Conservation (phyloP, 2,113 vertebrate genomes). For the Antigone vipio region DNA sequence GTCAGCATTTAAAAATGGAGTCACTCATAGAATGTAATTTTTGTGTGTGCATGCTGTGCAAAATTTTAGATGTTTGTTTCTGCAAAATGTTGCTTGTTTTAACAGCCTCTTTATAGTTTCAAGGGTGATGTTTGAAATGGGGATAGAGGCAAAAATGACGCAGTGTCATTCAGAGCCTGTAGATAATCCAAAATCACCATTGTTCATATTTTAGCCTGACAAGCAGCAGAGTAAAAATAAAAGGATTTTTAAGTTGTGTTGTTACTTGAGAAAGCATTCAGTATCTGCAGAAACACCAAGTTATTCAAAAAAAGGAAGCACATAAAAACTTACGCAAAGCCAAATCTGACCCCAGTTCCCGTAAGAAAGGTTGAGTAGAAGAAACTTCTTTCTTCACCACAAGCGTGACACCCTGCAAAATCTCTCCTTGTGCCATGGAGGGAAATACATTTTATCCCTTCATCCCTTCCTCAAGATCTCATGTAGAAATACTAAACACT, state of each 20-base stretch:
- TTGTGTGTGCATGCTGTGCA: not conserved
- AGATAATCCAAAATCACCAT: not conserved
- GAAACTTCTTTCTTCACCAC: not conserved
- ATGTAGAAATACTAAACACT: not conserved
- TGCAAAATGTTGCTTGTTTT: not conserved
- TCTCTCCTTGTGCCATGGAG: not conserved
- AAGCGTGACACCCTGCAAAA: not conserved
- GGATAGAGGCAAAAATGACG: not conserved
- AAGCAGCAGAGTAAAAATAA: constrained; percentile 28
- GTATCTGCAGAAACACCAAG: not conserved
- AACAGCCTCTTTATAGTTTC: not conserved
- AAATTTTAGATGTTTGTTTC: not conserved
- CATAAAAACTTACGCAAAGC: not conserved
- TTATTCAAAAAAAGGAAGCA: not conserved
- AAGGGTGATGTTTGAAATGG: not conserved
- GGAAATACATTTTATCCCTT: not conserved
- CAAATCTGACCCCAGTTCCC: not conserved
- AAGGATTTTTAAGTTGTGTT: not conserved
- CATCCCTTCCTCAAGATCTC: not conserved
- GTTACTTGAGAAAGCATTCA: not conserved
- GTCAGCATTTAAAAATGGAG: constrained; percentile 23
- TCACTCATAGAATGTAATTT: not conserved
- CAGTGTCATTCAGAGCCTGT: not conserved
- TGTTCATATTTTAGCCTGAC: not conserved
- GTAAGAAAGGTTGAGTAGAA: not conserved